Percentiles rank a stretch among this genome's conserved stretches.
phyloP scores from a whole-genome alignment of 2,888 invertebrate species.

The Rotaria sp. region DNA sequence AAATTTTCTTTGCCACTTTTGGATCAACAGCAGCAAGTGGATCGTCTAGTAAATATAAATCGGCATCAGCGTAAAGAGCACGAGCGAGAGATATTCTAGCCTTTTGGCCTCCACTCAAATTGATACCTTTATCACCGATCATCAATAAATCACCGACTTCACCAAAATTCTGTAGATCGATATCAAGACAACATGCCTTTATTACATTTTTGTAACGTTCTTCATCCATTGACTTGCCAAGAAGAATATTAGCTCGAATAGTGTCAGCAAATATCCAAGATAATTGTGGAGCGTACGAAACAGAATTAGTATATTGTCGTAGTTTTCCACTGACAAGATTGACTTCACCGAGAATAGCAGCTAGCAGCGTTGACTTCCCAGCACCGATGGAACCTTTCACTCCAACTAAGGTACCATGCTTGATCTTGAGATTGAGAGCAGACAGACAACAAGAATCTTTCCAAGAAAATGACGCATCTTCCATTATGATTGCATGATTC shows the following conservation, averaged over 20 bases:
- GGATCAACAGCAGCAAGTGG: no score
- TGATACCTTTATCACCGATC: conserved; percentile 61
- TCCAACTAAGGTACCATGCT: not conserved
- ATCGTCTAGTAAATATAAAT: no score
- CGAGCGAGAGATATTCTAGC: conserved; percentile 56
- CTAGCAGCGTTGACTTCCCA: conserved; percentile 67
- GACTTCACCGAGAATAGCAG: conserved; percentile 83
- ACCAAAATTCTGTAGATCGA: conserved; percentile 58
- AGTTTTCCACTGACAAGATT: conserved; percentile 54
- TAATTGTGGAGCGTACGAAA: conserved; percentile 55
- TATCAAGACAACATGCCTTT: conserved; percentile 54
- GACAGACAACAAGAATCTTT: not conserved
- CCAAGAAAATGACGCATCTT: not conserved
- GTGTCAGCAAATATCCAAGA: conserved; percentile 64
- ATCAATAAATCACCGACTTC: conserved; percentile 60
- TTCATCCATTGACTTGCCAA: conserved; percentile 54
- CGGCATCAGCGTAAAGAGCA: conserved; percentile 55
- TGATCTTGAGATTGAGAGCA: not conserved
- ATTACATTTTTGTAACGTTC: conserved; percentile 47
- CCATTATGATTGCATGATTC: not conserved
- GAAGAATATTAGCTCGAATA: conserved; percentile 62
- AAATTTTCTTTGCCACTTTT: no score
- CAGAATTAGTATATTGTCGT: conserved; percentile 46
- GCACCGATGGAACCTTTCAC: conserved; percentile 58
- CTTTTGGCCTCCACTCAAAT: conserved; percentile 56